Evolutionary conservation across 2,797 vertebrate species (phyloP), one percentile per base, ranked within the genome.

Genomic region (Esox lucius): DNA sequence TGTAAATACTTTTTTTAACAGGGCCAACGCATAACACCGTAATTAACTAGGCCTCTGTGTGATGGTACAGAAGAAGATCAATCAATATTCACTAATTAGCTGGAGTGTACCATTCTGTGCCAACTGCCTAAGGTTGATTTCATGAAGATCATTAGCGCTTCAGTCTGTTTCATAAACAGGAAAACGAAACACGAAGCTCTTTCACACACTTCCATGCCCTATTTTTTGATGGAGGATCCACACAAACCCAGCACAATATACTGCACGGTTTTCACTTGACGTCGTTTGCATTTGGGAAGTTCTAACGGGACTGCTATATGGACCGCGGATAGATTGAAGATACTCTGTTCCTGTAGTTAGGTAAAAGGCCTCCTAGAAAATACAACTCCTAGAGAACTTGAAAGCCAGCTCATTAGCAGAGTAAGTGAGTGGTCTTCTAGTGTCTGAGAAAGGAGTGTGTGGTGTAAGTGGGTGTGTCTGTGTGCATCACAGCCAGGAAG

Each of bases 321-420:
- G 7, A 71, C n/a, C 68, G 39, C 31, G 24, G 31, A 76, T 64
- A 24, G 59, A 26, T 65, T 72, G 26, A 26, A 5, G 24, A 31
- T 8, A 26, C 28, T 17, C 2, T 53, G 48, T 24, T 24, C 12
- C 24, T 26, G n/a, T 19, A 49, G n/a, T 13, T 33, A 13, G 56
- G 72, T 33, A 35, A 49, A 2, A 77, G 49, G 62, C 33, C 56
- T 80, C 75, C 83, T 80, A 87, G 84, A n/a, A 75, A 73, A 86
- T 72, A 46, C 74, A 74, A 76, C 68, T 79, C 56, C 73, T 19
- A 22, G 39, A 24, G 39, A 51, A 64, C 51, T 15, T 84, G 85
- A 85, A 82, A 78, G 73, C 69, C 68, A 78, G 80, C 87, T 89
- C 86, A 85, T 89, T 89, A 89, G 83, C 75, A 73, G 78, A 71